Percentiles rank a stretch among this genome's conserved stretches.
Conservation (phyloP, 2,888 invertebrate genomes). For the Ephialtes manifestator region DNA sequence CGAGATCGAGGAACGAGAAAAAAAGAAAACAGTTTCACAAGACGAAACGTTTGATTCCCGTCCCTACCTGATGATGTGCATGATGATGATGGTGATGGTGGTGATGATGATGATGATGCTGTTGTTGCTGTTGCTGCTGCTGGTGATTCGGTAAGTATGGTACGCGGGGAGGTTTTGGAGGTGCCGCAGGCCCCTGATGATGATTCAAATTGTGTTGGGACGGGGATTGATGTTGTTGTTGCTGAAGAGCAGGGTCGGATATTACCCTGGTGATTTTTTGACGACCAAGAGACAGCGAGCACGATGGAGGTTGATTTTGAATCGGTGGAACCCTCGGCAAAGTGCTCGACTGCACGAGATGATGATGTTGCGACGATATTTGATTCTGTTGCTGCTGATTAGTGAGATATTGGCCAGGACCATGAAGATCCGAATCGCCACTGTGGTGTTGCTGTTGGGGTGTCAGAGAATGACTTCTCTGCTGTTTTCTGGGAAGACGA, state of each 20-base stretch:
- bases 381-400: slow-evolving; percentile 57
- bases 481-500: slow-evolving; percentile 87
- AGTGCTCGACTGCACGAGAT: slow-evolving; percentile 80
- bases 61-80: slow-evolving; percentile 68
- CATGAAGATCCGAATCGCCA: slow-evolving; percentile 69
- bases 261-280: slow-evolving; percentile 88
- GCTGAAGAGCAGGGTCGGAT: slow-evolving; percentile 87
- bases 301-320: slow-evolving; percentile 81
- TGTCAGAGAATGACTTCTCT: slow-evolving; percentile 93
- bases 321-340: slow-evolving; percentile 82
- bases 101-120: slow-evolving; percentile 78
- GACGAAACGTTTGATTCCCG: not conserved
- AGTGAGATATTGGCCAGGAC: slow-evolving; percentile 61
- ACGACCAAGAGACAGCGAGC: slow-evolving; percentile 82
- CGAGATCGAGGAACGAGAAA: slow-evolving; percentile 24
- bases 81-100: slow-evolving; percentile 68
- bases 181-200: slow-evolving; percentile 85
- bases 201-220: slow-evolving; percentile 76
- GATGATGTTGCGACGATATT: slow-evolving; percentile 61
- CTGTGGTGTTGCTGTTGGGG: slow-evolving; percentile 85
- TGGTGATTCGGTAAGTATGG: slow-evolving; percentile 85
- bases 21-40: not conserved
- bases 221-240: slow-evolving; percentile 67
- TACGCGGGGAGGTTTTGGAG: slow-evolving; percentile 90
- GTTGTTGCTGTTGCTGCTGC: slow-evolving; percentile 68